Conservation (phyloP, 2,797 vertebrate species). For the Cetoscarus ocellatus region DNA sequence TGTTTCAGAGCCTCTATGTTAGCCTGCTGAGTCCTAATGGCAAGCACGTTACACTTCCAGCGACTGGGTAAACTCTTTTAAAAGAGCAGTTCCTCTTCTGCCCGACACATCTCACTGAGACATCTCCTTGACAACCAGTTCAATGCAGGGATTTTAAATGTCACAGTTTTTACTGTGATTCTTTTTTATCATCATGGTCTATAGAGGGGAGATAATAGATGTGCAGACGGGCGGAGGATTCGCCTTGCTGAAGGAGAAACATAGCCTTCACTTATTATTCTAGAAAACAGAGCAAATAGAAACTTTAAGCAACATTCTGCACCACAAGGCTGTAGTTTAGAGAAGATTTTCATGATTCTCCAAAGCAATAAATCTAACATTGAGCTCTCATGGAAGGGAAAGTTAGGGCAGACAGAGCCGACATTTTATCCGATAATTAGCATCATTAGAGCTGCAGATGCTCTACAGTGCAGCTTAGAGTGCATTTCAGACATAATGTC, state of each 20-base stretch:
- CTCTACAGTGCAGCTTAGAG: slow-evolving; percentile 44
- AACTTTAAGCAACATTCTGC: slow-evolving; percentile 26
- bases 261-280: slow-evolving; percentile 26
- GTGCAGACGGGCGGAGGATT: slow-evolving; percentile 15
- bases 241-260: slow-evolving; percentile 42
- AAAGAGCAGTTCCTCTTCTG: slow-evolving; percentile 69
- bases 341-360: slow-evolving; percentile 5
- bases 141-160: slow-evolving; percentile 78
- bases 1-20: slow-evolving; percentile 50
- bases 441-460: slow-evolving; percentile 54
- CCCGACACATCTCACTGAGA: slow-evolving; percentile 67
- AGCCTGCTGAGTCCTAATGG: slow-evolving; percentile 71
- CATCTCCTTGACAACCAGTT: slow-evolving; percentile 81
- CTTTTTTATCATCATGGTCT: slow-evolving; percentile 71
- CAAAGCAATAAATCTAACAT: neutral
- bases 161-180: slow-evolving; percentile 77
- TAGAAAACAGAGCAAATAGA: slow-evolving; percentile 23
- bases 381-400: slow-evolving; percentile 24
- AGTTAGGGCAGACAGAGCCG: slow-evolving; percentile 22
- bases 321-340: neutral
- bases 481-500: slow-evolving; percentile 58
- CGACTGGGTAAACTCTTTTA: slow-evolving; percentile 68
- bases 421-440: slow-evolving; percentile 54
- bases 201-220: slow-evolving; percentile 65
- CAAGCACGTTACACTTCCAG: slow-evolving; percentile 67